Percentiles rank a stretch among this genome's conserved stretches.
phyloP scores from a whole-genome alignment of 2,113 vertebrate species.

The Lophochroa leadbeateri region DNA sequence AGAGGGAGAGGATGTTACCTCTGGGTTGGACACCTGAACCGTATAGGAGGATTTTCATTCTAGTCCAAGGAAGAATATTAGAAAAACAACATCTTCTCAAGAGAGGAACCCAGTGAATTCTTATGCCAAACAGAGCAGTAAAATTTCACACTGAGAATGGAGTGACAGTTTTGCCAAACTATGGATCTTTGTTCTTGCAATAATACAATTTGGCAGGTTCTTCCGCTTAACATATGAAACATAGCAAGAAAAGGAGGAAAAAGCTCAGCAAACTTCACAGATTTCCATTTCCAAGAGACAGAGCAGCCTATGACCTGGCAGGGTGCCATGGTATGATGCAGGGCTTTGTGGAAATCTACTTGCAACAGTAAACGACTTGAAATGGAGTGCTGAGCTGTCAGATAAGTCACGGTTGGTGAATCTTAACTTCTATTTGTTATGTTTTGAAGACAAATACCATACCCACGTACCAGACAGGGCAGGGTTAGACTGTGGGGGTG shows the following conservation, averaged over 20 bases:
- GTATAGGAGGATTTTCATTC: not conserved
- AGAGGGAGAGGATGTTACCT: not conserved
- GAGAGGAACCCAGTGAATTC: not conserved
- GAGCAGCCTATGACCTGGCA: conserved; percentile 17
- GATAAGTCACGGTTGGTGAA: conserved; percentile 51
- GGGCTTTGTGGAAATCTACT: conserved; percentile 20
- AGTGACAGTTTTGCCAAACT: not conserved
- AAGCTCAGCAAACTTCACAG: not conserved
- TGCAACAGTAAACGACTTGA: not conserved
- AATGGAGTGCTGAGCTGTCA: conserved; percentile 38
- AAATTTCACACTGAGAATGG: not conserved
- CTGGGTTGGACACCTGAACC: not conserved
- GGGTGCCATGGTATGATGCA: not conserved
- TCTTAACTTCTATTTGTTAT: conserved; percentile 39
- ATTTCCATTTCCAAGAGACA: conserved; percentile 17
- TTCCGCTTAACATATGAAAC: not conserved
- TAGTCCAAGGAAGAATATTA: not conserved
- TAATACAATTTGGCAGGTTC: not conserved
- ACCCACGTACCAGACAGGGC: conserved; percentile 53
- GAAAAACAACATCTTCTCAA: not conserved
- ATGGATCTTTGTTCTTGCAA: not conserved
- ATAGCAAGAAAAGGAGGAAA: not conserved
- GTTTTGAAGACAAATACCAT: conserved; percentile 46
- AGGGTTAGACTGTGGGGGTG: conserved; percentile 61
- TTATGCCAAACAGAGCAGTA: not conserved